Percentiles rank a stretch among this genome's conserved stretches.
Evolutionary conservation across 1,140 invertebrate species (phyloP).

Genomic region (Hyphantria cunea): DNA sequence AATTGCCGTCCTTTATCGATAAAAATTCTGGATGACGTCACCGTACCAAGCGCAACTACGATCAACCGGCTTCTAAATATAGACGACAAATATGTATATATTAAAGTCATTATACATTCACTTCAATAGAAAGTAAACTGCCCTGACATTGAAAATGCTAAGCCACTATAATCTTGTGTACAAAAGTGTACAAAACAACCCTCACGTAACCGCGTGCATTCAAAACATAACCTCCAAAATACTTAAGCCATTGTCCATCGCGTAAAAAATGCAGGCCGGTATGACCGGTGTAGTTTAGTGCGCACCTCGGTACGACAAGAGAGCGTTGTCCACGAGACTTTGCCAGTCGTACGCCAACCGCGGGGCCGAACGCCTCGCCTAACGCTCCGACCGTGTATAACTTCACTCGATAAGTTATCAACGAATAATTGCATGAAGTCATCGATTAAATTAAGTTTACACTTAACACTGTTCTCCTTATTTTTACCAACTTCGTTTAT

Average conservation of each 20-base stretch:
- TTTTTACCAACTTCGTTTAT: constrained; percentile 18
- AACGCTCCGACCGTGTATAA: constrained; percentile 44
- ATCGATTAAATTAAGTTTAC: constrained; percentile 73
- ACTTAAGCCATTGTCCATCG: constrained; percentile 55
- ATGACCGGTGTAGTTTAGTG: neutral
- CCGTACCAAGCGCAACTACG: constrained; percentile 55
- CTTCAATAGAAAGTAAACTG: neutral
- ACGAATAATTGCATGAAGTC: constrained; percentile 75
- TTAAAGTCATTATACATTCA: neutral
- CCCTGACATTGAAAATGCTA: neutral
- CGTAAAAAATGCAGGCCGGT: constrained; percentile 64
- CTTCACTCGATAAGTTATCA: constrained; percentile 71
- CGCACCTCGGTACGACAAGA: constrained; percentile 22
- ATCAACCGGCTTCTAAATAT: constrained; percentile 65
- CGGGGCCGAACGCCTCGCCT: constrained; percentile 47
- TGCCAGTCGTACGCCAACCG: constrained; percentile 41
- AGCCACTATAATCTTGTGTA: neutral
- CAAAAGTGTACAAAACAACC: constrained; percentile 8
- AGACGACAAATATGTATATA: constrained; percentile 31
- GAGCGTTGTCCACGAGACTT: constrained; percentile 29
- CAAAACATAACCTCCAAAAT: constrained; percentile 53
- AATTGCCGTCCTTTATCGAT: constrained; percentile 59
- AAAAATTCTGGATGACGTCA: constrained; percentile 62
- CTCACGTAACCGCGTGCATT: constrained; percentile 36
- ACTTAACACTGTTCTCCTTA: constrained; percentile 1